These are phyloP conservation scores for Hemicrepidius hirtus DNA, from an alignment of 2,888 invertebrate genomes.

Conservation along the genomic window DNA sequence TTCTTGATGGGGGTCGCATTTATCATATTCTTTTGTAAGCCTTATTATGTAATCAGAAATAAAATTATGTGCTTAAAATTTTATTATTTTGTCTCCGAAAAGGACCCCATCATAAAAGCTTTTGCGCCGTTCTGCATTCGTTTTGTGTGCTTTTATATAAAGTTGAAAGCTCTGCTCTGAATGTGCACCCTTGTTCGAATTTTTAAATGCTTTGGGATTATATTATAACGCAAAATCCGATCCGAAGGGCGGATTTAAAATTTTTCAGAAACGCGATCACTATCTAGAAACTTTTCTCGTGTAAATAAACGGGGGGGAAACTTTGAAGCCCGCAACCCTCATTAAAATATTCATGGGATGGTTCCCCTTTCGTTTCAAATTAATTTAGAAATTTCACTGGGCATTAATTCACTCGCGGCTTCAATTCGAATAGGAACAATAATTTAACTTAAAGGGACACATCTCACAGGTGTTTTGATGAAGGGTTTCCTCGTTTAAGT, in stretches of 20 bases:
- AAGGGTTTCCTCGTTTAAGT: constrained; percentile 6
- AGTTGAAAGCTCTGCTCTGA: constrained; percentile 42
- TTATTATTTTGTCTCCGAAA: constrained; percentile 3
- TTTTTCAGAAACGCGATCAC: neutral
- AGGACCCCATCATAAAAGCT: constrained; percentile 24
- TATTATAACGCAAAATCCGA: neutral
- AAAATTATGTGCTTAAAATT: constrained; percentile 40
- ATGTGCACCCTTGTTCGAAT: constrained; percentile 42
- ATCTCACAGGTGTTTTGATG: constrained; percentile 12
- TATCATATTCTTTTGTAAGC: neutral
- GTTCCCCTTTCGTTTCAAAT: neutral
- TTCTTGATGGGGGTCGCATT: neutral
- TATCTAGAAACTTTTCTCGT: constrained; percentile 2
- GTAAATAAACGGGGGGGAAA: constrained; percentile 4
- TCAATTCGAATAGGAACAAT: constrained; percentile 6
- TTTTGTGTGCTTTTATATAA: constrained; percentile 43
- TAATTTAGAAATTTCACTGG: constrained; percentile 16
- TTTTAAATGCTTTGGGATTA: constrained; percentile 28
- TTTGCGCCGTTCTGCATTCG: constrained; percentile 43
- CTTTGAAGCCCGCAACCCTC: neutral
- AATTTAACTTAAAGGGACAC: neutral
- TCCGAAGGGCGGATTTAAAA: neutral
- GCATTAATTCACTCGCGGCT: constrained; percentile 11
- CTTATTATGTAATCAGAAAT: neutral
- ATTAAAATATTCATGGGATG: constrained; percentile 16